Base-by-base conservation (phyloP, 2,113 vertebrate genomes). In the Misgurnus mizolepis region DNA sequence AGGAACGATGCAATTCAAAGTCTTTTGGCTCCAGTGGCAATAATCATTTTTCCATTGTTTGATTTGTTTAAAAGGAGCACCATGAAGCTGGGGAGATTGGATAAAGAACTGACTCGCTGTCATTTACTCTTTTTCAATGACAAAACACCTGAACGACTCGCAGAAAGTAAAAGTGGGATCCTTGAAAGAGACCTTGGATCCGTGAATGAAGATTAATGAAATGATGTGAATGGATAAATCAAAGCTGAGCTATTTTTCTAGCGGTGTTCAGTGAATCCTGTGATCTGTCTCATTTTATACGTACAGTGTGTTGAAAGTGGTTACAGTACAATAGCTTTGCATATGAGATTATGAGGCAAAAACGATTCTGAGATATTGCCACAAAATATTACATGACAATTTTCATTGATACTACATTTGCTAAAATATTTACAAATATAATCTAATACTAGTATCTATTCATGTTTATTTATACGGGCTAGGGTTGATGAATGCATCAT, bases 11-110 rank as follows among this genome's bases (percentile, higher is more conserved):
- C 67, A 77, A 86, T 86, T 88, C 81, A 82, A 62, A 84, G 79
- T 82, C 71, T 68, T 79, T 69, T 68, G 73, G 73, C 76, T 72
- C 67, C 55, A 34, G 76, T 68, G 53, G 67, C 84, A 78, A 76
- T 87, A 82, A 84, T 80, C 84, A 83, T 55, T 18, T 27, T 47
- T 82, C 73, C 70, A 87, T 67, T 87, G 82, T 84, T 84, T 88
- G 87, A 77, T 81, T 78, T 69, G 66, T 71, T 78, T 86, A 73
- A 86, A 86, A 88, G 83, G 83, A 73, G 66, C 83, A 80, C 68
- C 79, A 76, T 12, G 18, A 69, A 83, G 82, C 62, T 40, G 39
- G 80, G 66, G 75, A 49, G 76, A 55, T 67, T 61, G 15, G 65
- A 17, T 79, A 83, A 85, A 79, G 81, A 78, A 82, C n/a, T 45